Percentiles rank a stretch among this genome's conserved stretches.
These are phyloP conservation scores for Chaitophorus viminalis DNA, from an alignment of 2,888 invertebrate genomes.

Conservation along the genomic window DNA sequence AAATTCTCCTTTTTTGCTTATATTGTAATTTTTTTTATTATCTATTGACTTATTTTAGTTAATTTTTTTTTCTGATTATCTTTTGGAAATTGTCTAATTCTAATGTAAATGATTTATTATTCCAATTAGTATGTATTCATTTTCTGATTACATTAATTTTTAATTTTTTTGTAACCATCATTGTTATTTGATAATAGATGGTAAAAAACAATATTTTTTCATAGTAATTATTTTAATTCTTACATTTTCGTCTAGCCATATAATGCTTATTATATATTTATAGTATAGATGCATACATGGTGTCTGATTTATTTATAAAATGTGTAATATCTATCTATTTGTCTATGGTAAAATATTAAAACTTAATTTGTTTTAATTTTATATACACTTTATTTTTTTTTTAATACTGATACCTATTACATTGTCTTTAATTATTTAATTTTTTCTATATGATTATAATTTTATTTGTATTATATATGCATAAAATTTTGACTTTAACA, in stretches of 20 bases:
- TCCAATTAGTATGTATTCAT: slow-evolving; percentile 48
- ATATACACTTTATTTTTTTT: neutral
- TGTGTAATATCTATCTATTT: neutral
- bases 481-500: neutral
- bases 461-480: neutral
- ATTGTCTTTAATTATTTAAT: slow-evolving; percentile 16
- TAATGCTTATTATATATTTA: slow-evolving; percentile 15
- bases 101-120: slow-evolving; percentile 51
- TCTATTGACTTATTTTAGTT: slow-evolving; percentile 39
- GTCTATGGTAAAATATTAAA: neutral
- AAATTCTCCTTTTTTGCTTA: neutral
- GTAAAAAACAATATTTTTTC: neutral
- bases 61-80: slow-evolving; percentile 33
- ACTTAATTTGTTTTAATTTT: neutral
- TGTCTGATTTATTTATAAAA: too few relatives aligned
- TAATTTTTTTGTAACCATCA: slow-evolving; percentile 20
- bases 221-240: slow-evolving; percentile 24
- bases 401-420: neutral
- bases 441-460: slow-evolving; percentile 17
- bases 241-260: slow-evolving; percentile 30
- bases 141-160: neutral
- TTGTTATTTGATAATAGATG: slow-evolving; percentile 37
- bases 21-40: slow-evolving; percentile 16
- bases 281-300: neutral
- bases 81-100: slow-evolving; percentile 43